Base-by-base conservation (phyloP, 1,140 invertebrate species). In the Brachionus manjavacas region DNA sequence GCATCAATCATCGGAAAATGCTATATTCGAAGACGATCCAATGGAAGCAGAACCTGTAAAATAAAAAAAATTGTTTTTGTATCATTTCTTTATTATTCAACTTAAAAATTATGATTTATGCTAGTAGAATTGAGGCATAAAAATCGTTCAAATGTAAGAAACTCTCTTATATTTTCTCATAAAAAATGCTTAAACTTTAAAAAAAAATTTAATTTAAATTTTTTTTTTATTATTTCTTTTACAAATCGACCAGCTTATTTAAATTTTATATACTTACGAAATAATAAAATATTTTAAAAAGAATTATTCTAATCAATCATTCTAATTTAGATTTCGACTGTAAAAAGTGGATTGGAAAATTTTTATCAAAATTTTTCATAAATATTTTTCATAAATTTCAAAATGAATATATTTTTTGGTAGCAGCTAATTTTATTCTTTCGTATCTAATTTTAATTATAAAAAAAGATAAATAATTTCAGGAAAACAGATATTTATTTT, bases 11-110 rank as follows among this genome's bases (percentile, higher is more conserved):
- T 3, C 25, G 11, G 72, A 76, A 49, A 76, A 76, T 28, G 72
- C 72, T 31, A 76, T 76, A 23, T 76, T 76, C 14, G 72, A 76
- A 14, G 72, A 76, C 72, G 72, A 76, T 31, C 43, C 43, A 76
- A 76, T 76, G 72, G 72, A 76, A 28, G 41, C 72, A 11, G 72
- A 76, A 46, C 41, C 72, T 49, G 72, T 76, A 76, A 76, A 76
- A 76, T 76, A 76, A 76, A 68, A 39, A 35, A 31, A 31, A 23
- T 68, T 68, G 31, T 31, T 68, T 35, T 68, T 68, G 25, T 68
- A 68, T 68, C 23, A 12, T 68, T 68, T 68, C 25, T 20, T 60
- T 60, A 20, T 20, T 60, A 60, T 60, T 60, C 8, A 60, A 60
- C 52, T 60, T 20, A 20, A 60, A 60, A 60, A 20, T 60, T 25